Evolutionary conservation across 2,113 vertebrate species (phyloP), one percentile per base, ranked within the genome.

Genomic region (Zapus hudsonius): DNA sequence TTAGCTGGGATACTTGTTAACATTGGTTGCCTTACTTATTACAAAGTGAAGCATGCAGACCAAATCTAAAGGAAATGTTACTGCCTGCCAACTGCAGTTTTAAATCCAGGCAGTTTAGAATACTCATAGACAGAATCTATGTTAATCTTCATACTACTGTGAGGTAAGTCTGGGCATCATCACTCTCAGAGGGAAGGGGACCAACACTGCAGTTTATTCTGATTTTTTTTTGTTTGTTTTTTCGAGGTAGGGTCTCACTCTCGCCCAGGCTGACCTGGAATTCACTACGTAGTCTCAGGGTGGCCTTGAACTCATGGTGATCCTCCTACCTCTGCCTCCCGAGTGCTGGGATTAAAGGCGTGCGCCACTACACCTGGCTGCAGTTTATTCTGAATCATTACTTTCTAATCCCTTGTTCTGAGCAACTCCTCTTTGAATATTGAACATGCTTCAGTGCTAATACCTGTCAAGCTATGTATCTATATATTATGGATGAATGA

Each of bases 71-170:
- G 79, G 91, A 94, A 95, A 92, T 84, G 70, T 70, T 91, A 87
- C 84, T 90, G 76, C 76, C 70, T 94, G 84, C 89, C 91, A 82
- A 92, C 25, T 90, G 31, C 40, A 94, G 19, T 86, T 94, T 91
- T 91, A 96, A 96, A 96, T 94, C 85, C 69, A 84, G 85, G 89
- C 92, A 96, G 78, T 63, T 96, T 96, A 94, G 82, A 96, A 89
- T 83, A 93, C 85, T 94, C 96, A 87, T 22, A 76, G 76, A 69
- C 66, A 89, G 93, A 94, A 94, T 95, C 89, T 92, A n/a, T 61
- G 38, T 95, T 95, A 95, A 96, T 95, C 94, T 95, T 95, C 31
- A 78, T 91, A 81, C 91, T 61, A 81, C 84, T 66, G 8, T 94
- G 87, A 87, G 64, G 80, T 92, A 76, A 94, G 80, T 96, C 67